Evolutionary conservation across 2,797 vertebrate genomes (phyloP), one percentile per base, ranked within the genome.

Genomic region (Aselliscus stoliczkanus): DNA sequence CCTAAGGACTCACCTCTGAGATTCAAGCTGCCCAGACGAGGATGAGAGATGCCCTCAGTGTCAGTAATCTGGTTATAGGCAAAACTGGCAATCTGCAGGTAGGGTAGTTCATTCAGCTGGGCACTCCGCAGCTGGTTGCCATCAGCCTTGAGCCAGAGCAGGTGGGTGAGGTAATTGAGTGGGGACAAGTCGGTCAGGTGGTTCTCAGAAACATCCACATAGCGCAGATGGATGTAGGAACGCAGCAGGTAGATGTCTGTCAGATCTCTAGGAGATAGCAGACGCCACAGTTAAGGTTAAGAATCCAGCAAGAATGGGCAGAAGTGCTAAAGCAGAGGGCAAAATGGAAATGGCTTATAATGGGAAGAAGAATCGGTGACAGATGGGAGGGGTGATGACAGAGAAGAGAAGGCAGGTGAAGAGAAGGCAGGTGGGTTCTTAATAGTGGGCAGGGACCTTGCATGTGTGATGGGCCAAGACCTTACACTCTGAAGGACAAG

Each of bases 71-170:
- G 94, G 98, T 99, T 99, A 70, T 37, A 96, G 92, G 99, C 98
- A 88, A 99, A 98, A 97, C 98, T 99, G 97, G 99, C 98, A 94
- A 99, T 98, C 98, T 99, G 99, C 80, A 99, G 98, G 95, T 99
- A 99, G 34, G 97, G 97, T 82, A 99, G 96, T 70, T 99, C 98
- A 39, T 98, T 96, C 65, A 99, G 98, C 25, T 95, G 96, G 80
- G 99, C 98, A 21, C 97, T 99, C 88, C 64, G 96, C 47, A 99
- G 97, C 87, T 97, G 97, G 96, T 99, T 99, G 62, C 86, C 93
- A 62, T 99, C 99, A 95, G 98, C 99, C 97, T 99, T 99, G 93
- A 99, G 98, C 99, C 99, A 99, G 58, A 99, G 99, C 80, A 99
- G 98, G 67, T 99, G 99, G 0, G 98, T 99, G 90, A 99, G 98